These are phyloP conservation scores for Synanthedon tipuliformis DNA, from an alignment of 2,888 invertebrate species.

Conservation along the genomic window DNA sequence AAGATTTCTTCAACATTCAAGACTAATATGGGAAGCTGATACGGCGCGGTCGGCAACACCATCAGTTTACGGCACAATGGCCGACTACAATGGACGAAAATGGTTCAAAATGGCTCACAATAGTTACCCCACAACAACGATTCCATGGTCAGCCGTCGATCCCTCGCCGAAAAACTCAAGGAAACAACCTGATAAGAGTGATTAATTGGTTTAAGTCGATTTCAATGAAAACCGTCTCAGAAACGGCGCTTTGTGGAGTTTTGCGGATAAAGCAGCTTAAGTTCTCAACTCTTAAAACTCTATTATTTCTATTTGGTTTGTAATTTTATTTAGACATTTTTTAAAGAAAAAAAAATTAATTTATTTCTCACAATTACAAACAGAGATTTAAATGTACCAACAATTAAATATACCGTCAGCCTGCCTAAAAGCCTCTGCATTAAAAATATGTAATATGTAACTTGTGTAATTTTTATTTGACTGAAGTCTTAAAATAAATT, in stretches of 20 bases:
- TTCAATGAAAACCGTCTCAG: conserved; percentile 55
- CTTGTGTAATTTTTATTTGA: no score
- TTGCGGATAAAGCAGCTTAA: conserved; percentile 31
- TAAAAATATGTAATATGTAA: no score
- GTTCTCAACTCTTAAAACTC: neutral
- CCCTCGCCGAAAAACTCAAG: conserved; percentile 50
- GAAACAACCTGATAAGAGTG: conserved; percentile 64
- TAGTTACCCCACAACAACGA: conserved; percentile 34
- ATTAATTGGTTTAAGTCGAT: conserved; percentile 65
- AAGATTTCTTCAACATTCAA: conserved; percentile 11
- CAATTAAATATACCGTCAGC: no score
- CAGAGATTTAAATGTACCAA: no score
- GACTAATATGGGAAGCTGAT: conserved; percentile 56
- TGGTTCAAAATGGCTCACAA: conserved; percentile 36
- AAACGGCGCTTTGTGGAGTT: conserved; percentile 30
- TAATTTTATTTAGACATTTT: no score
- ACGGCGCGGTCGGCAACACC: conserved; percentile 34
- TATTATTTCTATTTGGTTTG: no score
- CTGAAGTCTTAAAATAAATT: no score
- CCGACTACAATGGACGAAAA: conserved; percentile 36
- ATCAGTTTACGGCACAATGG: conserved; percentile 58
- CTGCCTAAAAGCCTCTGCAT: no score
- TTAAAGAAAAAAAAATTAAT: no score
- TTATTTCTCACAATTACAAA: no score
- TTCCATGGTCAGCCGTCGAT: conserved; percentile 49